phyloP scores from a whole-genome alignment of 2,113 vertebrate genomes.

The Phodopus roborovskii region DNA sequence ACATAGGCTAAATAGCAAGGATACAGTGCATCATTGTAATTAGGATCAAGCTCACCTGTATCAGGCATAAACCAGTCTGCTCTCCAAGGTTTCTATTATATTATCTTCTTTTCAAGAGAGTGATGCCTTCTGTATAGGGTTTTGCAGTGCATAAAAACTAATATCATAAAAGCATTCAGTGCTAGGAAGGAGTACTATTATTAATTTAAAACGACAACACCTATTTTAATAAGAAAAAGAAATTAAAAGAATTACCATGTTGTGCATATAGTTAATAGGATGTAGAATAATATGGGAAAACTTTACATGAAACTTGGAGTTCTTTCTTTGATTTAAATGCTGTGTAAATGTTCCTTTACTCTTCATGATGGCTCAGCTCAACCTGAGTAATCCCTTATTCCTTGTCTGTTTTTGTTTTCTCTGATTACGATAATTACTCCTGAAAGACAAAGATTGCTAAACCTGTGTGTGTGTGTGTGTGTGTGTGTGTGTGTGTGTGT shows the following conservation, averaged over 20 bases:
- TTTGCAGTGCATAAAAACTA: neutral
- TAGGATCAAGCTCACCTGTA: neutral
- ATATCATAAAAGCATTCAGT: neutral
- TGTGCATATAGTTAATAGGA: neutral
- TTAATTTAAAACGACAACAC: neutral
- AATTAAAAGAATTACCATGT: neutral
- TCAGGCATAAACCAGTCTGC: neutral
- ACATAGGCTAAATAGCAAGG: neutral
- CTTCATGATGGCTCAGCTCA: neutral
- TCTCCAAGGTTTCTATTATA: neutral
- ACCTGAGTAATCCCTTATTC: neutral
- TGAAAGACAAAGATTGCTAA: neutral
- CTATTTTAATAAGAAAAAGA: constrained; percentile 38
- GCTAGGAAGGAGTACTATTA: neutral
- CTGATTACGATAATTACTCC: neutral
- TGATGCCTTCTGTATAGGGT: neutral
- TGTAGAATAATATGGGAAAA: neutral
- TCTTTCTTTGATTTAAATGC: neutral
- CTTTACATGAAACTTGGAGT: neutral
- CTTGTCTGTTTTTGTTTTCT: neutral
- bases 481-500: neutral
- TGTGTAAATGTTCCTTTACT: neutral
- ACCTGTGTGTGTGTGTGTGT: neutral
- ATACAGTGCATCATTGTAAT: neutral
- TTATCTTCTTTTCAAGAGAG: neutral